Base-by-base conservation (phyloP, 2,797 vertebrate genomes). In the Poeciliopsis gracilis region DNA sequence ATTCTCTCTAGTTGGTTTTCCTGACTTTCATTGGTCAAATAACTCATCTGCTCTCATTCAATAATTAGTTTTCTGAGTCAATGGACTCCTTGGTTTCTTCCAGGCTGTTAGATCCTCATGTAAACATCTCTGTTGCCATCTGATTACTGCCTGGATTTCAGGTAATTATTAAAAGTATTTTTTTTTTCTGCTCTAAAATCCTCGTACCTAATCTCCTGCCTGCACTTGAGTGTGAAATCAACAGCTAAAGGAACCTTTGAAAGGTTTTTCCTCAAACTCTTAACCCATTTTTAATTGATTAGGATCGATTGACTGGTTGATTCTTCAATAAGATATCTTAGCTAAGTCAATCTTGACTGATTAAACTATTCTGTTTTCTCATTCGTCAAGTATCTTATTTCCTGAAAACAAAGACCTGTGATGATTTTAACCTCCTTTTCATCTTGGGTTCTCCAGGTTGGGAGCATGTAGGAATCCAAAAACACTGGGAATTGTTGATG, bases 391-490 rank as follows among this genome's bases (percentile, higher is more conserved):
- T 55, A 61, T 33, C 59, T 63, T 30, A 23, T 36, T 36, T 57
- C 25, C 80, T 74, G 78, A 78, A 49, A 90, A 47, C 1, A 38
- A 36, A 49, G 28, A 66, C 59, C 45, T 3, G 1, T 8, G 77
- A 59, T 84, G 84, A 76, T 72, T 86, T 45, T 74, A 69, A 75
- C 84, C 72, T 77, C 79, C 77, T 85, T 88, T 88, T 77, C 80
- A 85, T 84, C 81, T 78, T 28, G 36, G 9, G 45, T n/a, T 76
- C 81, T 74, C 33, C 23, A 38, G 63, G 72, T 70, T 45, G 51
- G 61, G 71, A 41, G 30, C 87, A 88, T 80, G 91, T 81, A 92
- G 90, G 87, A 83, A 86, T 61, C 82, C 87, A 84, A 86, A 91
- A 55, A 93, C 83, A 82, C 55, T 77, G 63, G 46, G 78, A 92